These are phyloP conservation scores for Tribolium madens DNA, from an alignment of 1,140 invertebrate genomes.

Conservation along the genomic window DNA sequence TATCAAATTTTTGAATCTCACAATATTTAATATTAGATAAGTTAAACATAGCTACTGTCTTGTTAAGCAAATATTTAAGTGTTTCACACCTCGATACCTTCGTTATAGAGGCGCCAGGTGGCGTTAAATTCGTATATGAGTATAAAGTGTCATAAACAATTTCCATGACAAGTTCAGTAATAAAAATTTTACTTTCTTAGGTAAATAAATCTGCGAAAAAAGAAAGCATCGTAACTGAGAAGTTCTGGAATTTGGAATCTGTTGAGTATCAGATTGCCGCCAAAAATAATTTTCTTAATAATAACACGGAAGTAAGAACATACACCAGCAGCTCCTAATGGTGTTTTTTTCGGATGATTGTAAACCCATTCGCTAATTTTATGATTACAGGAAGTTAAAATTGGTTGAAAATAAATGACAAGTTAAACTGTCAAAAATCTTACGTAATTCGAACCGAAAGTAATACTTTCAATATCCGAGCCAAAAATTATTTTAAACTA, in stretches of 20 bases:
- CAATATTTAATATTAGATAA: no score
- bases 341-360: conserved; percentile 14
- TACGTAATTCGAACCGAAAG: not conserved
- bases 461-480: not conserved
- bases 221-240: no score
- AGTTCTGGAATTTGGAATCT: not conserved
- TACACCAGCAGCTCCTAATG: conserved; percentile 14
- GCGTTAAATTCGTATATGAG: no score
- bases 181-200: no score
- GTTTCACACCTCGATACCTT: no score
- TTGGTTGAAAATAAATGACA: conserved; percentile 9
- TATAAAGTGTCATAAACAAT: no score
- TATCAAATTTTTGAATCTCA: no score
- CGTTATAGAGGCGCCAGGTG: no score
- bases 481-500: not conserved
- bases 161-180: no score
- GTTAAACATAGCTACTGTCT: no score
- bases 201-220: no score
- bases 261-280: not conserved
- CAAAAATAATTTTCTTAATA: conserved; percentile 31
- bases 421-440: conserved; percentile 10
- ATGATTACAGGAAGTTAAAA: conserved; percentile 13
- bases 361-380: conserved; percentile 26
- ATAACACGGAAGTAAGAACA: conserved; percentile 24
- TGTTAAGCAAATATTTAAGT: no score